These are phyloP conservation scores for Pyrochroa serraticornis DNA, from an alignment of 2,888 invertebrate genomes.

Conservation along the genomic window DNA sequence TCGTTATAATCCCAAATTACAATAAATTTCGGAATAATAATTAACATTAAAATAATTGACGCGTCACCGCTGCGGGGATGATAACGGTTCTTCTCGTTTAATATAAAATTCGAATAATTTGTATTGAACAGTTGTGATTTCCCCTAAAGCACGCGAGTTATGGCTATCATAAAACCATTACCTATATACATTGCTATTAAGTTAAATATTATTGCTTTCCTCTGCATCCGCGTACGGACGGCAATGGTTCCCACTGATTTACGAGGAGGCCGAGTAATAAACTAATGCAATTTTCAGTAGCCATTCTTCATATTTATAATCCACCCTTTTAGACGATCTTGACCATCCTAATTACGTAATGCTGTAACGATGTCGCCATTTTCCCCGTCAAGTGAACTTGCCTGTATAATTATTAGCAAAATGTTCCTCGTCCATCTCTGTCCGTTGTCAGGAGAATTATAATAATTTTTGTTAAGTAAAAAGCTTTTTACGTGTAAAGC, in stretches of 20 bases:
- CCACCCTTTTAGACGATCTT: slow-evolving; percentile 11
- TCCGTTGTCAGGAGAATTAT: too few species aligned
- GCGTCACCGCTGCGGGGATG: too few species aligned
- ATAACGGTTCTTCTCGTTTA: background rate
- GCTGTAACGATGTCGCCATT: too few species aligned
- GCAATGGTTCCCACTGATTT: slow-evolving; percentile 43
- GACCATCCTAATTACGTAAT: too few species aligned
- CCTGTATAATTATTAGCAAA: too few species aligned
- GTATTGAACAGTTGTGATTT: slow-evolving; percentile 41
- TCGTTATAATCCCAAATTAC: too few species aligned
- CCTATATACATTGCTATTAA: slow-evolving; percentile 53
- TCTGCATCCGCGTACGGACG: slow-evolving; percentile 34
- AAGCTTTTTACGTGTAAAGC: too few species aligned
- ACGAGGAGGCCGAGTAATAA: slow-evolving; percentile 43
- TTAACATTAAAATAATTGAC: too few species aligned
- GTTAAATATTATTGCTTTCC: slow-evolving; percentile 51
- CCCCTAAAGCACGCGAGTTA: slow-evolving; percentile 43
- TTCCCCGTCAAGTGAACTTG: too few species aligned
- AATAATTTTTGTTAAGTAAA: background rate
- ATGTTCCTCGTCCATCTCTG: too few species aligned
- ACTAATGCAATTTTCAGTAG: slow-evolving; percentile 48
- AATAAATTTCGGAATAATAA: too few species aligned
- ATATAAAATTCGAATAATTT: slow-evolving; percentile 33
- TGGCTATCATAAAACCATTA: slow-evolving; percentile 51
- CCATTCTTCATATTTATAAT: slow-evolving; percentile 30